Conservation (phyloP, 2,888 invertebrate genomes). For the Trichopria drosophilae region DNA sequence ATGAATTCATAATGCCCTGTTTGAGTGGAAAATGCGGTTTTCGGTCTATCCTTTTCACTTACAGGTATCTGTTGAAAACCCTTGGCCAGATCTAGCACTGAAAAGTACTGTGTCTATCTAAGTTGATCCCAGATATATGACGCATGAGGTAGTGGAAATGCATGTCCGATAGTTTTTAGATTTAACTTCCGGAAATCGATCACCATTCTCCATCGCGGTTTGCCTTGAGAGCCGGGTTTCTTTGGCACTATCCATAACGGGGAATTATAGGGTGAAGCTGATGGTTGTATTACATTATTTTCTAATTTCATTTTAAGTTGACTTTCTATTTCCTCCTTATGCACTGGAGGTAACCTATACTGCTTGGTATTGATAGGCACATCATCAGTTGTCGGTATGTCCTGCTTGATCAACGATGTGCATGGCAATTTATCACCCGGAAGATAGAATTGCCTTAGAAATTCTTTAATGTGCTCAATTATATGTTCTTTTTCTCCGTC, state of each 20-base stretch:
- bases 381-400: constrained; percentile 18
- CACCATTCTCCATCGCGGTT: background rate
- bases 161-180: constrained; percentile 40
- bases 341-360: constrained; percentile 30
- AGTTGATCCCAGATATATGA: constrained; percentile 42
- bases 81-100: constrained; percentile 39
- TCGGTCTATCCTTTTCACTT: constrained; percentile 37
- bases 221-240: background rate
- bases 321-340: constrained; percentile 30
- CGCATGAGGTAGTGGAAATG: constrained; percentile 45
- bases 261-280: background rate
- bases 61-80: constrained; percentile 48
- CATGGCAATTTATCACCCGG: no score
- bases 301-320: constrained; percentile 39
- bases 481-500: no score
- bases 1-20: constrained; percentile 42
- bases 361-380: constrained; percentile 28
- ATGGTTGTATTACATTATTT: constrained; percentile 21
- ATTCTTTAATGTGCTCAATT: no score
- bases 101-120: constrained; percentile 36
- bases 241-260: background rate
- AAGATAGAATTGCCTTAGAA: no score
- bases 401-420: no score
- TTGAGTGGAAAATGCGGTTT: constrained; percentile 47
- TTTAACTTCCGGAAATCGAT: constrained; percentile 40